These are phyloP conservation scores for Aphodius sticticus DNA, from an alignment of 2,888 invertebrate species.

Conservation along the genomic window DNA sequence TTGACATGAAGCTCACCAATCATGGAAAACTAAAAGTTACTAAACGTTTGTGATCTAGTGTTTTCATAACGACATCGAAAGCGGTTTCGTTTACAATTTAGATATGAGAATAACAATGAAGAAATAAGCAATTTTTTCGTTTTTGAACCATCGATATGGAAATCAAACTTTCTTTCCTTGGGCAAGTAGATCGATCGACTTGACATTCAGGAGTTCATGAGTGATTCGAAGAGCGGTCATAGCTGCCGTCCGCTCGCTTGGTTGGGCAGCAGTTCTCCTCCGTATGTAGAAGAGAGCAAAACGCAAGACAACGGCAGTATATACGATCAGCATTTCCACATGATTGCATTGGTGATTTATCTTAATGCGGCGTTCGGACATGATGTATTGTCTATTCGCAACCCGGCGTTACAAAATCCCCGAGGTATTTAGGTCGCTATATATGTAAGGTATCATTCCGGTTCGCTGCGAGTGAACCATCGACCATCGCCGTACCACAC, in stretches of 20 bases:
- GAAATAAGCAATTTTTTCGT: too few species aligned
- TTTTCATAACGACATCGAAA: too few species aligned
- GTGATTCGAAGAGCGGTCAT: neutral
- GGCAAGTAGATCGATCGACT: neutral
- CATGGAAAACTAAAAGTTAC: too few species aligned
- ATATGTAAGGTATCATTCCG: constrained; percentile 48
- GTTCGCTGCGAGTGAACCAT: constrained; percentile 36
- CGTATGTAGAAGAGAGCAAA: constrained; percentile 6
- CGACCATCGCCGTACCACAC: constrained; percentile 5
- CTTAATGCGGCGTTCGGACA: constrained; percentile 56
- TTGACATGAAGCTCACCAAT: too few species aligned
- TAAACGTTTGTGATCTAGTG: too few species aligned
- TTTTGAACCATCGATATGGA: too few species aligned
- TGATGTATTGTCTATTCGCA: constrained; percentile 60
- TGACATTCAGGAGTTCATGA: constrained; percentile 4
- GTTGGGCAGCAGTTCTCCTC: neutral
- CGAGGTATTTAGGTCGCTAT: constrained; percentile 57
- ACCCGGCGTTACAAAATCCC: constrained; percentile 58
- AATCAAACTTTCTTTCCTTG: neutral
- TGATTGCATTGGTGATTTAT: constrained; percentile 59
- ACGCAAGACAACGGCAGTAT: constrained; percentile 36
- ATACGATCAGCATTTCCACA: constrained; percentile 55
- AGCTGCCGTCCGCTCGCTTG: neutral
- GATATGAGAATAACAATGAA: too few species aligned
- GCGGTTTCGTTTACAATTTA: too few species aligned